Conservation (phyloP, 2,113 vertebrate species). For the Limanda limanda region DNA sequence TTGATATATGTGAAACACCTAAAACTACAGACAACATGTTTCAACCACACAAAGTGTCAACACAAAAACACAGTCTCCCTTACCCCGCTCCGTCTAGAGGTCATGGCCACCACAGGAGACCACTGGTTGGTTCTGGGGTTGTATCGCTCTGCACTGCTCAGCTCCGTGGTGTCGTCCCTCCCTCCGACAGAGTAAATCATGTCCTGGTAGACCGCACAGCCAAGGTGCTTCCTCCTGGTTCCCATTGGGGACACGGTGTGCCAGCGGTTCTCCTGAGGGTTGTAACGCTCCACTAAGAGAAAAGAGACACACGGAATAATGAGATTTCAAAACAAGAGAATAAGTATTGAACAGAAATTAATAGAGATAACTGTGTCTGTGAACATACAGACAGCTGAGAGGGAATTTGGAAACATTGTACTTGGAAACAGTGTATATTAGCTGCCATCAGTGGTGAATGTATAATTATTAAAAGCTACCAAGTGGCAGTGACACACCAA, state of each 20-base stretch:
- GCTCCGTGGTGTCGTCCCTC: constrained; percentile 96
- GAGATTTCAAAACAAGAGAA: not conserved
- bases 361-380: not conserved
- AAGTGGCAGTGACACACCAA: no score
- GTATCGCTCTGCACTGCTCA: constrained; percentile 97
- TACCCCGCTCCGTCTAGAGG: constrained; percentile 95
- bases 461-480: no score
- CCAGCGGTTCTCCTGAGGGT: constrained; percentile 99
- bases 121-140: constrained; percentile 98
- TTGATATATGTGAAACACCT: not conserved
- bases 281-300: constrained; percentile 93
- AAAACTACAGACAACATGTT: not conserved
- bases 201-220: constrained; percentile 98
- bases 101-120: constrained; percentile 99
- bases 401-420: no score
- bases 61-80: constrained; percentile 41
- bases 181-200: constrained; percentile 99
- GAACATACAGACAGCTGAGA: no score
- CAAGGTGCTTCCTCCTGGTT: constrained; percentile 95
- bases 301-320: not conserved
- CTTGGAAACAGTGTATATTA: no score
- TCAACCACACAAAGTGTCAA: not conserved
- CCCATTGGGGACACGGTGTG: constrained; percentile 99
- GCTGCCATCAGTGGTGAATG: no score
- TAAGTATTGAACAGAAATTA: not conserved